Percentiles rank a stretch among this genome's conserved stretches.
Evolutionary conservation across 2,888 invertebrate genomes (phyloP).

Genomic region (Lutraria lutraria): DNA sequence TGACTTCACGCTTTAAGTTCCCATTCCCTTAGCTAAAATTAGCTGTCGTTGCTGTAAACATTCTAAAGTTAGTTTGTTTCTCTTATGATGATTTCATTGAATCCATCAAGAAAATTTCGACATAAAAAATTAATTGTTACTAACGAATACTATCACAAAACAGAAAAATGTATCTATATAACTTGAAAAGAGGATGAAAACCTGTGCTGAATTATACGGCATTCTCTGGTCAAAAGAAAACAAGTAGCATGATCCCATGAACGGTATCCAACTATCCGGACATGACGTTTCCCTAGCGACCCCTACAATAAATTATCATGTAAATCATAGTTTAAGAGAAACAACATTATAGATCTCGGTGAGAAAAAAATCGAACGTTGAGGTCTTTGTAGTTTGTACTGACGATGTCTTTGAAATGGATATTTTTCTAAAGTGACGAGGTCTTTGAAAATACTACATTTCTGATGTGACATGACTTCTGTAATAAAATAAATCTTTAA

Average conservation of each 20-base stretch:
- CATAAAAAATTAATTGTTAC: background rate
- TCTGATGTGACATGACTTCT: too few species aligned
- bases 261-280: background rate
- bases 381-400: too few species aligned
- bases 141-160: background rate
- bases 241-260: background rate
- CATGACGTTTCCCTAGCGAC: background rate
- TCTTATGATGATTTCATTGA: background rate
- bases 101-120: background rate
- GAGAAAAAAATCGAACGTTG: too few species aligned
- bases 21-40: background rate
- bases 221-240: background rate
- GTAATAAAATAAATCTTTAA: too few species aligned
- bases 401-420: too few species aligned
- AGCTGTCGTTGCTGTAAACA: background rate
- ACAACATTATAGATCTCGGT: too few species aligned
- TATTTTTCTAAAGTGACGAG: too few species aligned
- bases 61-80: background rate
- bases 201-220: background rate
- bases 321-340: too few species aligned
- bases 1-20: too few species aligned
- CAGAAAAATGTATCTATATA: background rate
- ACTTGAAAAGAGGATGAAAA: background rate
- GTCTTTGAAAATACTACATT: too few species aligned
- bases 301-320: background rate